Evolutionary conservation across 92 coral and sea anemone species (phyloP).

Genomic region (Nematostella vectensis): DNA sequence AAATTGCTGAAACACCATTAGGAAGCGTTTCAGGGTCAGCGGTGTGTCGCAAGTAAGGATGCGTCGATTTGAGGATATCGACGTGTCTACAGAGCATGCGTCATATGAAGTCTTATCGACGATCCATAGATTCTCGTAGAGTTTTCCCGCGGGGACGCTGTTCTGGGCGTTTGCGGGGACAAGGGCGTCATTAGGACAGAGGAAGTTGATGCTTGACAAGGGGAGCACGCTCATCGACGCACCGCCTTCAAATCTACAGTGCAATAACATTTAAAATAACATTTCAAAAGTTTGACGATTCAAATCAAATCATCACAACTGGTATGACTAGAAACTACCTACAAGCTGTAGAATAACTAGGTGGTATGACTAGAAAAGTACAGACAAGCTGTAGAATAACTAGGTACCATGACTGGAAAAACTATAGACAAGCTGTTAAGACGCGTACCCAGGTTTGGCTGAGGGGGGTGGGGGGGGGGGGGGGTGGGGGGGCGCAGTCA

Average conservation of each 20-base stretch:
- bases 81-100: constrained; percentile 40
- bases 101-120: constrained; percentile 54
- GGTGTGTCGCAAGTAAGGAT: constrained; percentile 45
- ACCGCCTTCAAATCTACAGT: constrained; percentile 14
- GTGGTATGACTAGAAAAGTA: no score
- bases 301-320: no score
- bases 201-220: constrained; percentile 28
- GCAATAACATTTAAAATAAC: no score
- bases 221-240: constrained; percentile 23
- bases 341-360: no score
- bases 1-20: constrained; percentile 46
- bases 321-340: no score
- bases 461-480: no score
- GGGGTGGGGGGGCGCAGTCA: no score
- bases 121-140: constrained; percentile 67
- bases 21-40: constrained; percentile 23
- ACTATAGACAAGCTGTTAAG: no score
- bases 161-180: constrained; percentile 30
- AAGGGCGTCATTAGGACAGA: constrained; percentile 71
- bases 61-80: constrained; percentile 8
- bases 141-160: constrained; percentile 37
- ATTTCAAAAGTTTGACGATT: no score
- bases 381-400: no score
- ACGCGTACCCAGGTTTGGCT: no score
- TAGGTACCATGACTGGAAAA: no score